These are phyloP conservation scores for Acheta domesticus DNA, from an alignment of 2,888 invertebrate species.

Conservation along the genomic window DNA sequence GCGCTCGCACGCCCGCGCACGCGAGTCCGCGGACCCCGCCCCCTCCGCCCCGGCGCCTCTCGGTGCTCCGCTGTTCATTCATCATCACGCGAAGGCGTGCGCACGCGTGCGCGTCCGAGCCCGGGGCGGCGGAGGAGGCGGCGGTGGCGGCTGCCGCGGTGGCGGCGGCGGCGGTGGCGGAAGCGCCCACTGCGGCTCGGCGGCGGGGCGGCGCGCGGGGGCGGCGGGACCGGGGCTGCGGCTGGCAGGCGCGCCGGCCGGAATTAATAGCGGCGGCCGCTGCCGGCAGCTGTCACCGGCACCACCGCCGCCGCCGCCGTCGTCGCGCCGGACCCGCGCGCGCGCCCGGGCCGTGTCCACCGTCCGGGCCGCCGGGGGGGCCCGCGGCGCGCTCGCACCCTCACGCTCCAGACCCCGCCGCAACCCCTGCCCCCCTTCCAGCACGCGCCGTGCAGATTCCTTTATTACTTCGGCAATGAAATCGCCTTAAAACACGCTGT, in stretches of 20 bases:
- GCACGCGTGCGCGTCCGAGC: not conserved
- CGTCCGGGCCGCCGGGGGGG: not conserved
- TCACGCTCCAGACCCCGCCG: not conserved
- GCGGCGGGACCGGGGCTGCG: not conserved
- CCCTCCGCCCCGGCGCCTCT: no score
- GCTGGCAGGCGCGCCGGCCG: not conserved
- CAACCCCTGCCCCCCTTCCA: not conserved
- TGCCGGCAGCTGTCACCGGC: not conserved
- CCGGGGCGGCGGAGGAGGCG: not conserved
- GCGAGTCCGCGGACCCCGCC: not conserved
- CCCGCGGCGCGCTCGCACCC: not conserved
- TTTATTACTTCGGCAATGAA: no score
- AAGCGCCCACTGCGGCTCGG: not conserved
- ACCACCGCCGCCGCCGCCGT: not conserved
- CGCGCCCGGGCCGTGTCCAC: not conserved
- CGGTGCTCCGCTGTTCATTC: not conserved
- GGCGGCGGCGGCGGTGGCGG: not conserved
- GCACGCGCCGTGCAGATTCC: not conserved
- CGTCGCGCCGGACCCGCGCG: not conserved
- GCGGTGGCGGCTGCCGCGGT: not conserved
- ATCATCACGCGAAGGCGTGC: not conserved
- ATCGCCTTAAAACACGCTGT: no score
- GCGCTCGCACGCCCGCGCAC: not conserved
- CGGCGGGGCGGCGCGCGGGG: not conserved
- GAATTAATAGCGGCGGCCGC: conserved; percentile 1